phyloP scores from a whole-genome alignment of 2,113 vertebrate genomes.

The Prunella himalayana region DNA sequence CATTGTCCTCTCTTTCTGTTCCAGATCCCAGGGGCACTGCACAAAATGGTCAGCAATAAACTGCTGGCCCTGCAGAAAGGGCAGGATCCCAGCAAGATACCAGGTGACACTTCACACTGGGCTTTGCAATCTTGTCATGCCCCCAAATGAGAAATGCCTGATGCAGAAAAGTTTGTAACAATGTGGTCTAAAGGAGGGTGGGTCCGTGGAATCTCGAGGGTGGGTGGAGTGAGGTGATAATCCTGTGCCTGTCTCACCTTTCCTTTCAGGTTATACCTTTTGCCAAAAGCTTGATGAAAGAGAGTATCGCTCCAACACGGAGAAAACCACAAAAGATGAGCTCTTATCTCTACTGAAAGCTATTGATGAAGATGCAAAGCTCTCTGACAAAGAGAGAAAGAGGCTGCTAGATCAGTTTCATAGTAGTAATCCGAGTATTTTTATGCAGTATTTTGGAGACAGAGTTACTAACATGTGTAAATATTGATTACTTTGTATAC shows the following conservation, averaged over 20 bases:
- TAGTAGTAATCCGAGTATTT: conserved; percentile 89
- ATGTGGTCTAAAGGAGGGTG: neutral
- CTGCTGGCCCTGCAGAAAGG: conserved; percentile 84
- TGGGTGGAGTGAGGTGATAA: neutral
- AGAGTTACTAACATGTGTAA: conserved; percentile 75
- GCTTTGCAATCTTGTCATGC: neutral
- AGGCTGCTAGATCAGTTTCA: conserved; percentile 88
- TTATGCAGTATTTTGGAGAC: conserved; percentile 91
- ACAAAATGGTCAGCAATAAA: conserved; percentile 93
- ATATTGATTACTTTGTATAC: neutral
- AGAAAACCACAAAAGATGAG: conserved; percentile 87
- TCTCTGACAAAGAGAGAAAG: conserved; percentile 88
- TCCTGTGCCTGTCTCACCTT: neutral
- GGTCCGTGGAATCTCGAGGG: neutral
- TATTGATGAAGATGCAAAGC: conserved; percentile 85
- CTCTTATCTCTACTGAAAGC: conserved; percentile 81
- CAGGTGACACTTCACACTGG: conserved; percentile 71
- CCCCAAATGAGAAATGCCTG: neutral
- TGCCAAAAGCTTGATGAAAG: conserved; percentile 79
- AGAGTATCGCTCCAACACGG: conserved; percentile 72
- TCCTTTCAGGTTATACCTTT: conserved; percentile 79
- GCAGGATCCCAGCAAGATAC: conserved; percentile 78
- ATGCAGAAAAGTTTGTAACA: neutral
- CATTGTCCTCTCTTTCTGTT: neutral
- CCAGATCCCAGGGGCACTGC: conserved; percentile 86